Conservation (phyloP, 2,888 invertebrate genomes). For the Nesidiocoris tenuis region DNA sequence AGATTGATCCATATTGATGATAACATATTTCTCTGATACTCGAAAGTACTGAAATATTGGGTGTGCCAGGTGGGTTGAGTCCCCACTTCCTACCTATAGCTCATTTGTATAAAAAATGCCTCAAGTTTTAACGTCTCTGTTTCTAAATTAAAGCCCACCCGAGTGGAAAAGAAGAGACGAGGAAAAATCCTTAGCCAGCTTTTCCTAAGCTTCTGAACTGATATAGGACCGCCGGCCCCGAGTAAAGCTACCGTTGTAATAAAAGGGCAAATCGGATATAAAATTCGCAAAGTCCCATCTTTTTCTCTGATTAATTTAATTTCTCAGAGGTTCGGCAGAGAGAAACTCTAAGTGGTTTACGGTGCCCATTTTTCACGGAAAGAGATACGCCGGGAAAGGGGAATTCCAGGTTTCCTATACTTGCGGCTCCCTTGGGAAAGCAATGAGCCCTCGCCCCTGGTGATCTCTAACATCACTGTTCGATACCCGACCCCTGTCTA, state of each 20-base stretch:
- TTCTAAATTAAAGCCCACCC: conserved; percentile 2
- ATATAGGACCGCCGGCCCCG: conserved; percentile 22
- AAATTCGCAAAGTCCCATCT: conserved; percentile 40
- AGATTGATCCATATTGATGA: too few relatives aligned
- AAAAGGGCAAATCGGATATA: conserved; percentile 42
- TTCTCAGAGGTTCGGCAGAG: conserved; percentile 34
- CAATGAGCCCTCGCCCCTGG: conserved; percentile 1
- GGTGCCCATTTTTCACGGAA: conserved; percentile 7
- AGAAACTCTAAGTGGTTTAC: conserved; percentile 46
- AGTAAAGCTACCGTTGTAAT: conserved; percentile 25
- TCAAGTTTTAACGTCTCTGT: too few relatives aligned
- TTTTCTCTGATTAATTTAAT: conserved; percentile 48
- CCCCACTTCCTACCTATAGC: too few relatives aligned
- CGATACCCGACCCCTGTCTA: background rate
- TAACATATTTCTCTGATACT: too few relatives aligned
- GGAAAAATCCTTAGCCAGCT: conserved; percentile 40
- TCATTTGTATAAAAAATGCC: too few relatives aligned
- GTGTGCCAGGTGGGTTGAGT: too few relatives aligned
- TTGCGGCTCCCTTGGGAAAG: conserved; percentile 22
- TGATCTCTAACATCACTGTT: conserved; percentile 1
- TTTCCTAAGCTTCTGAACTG: conserved; percentile 29
- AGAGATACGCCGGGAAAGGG: conserved; percentile 21
- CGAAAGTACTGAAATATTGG: too few relatives aligned
- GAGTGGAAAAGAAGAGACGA: background rate
- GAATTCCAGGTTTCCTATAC: conserved; percentile 46